Evolutionary conservation across 2,888 invertebrate genomes (phyloP).

Genomic region (Choreutis nemorana): DNA sequence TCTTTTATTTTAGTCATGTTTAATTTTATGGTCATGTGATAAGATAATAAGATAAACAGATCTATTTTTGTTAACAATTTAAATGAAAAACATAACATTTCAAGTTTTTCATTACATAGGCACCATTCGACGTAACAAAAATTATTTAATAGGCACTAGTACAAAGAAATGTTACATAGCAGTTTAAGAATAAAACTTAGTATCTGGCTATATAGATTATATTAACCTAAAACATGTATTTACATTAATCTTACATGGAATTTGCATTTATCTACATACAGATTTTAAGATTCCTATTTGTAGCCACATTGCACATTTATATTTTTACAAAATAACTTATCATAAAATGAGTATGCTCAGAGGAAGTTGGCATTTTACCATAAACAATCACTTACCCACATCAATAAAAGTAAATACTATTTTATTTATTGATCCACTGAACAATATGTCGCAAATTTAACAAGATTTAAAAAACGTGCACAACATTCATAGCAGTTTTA

Average conservation of each 20-base stretch:
- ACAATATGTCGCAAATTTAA: slow-evolving; percentile 16
- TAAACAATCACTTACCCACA: slow-evolving; percentile 14
- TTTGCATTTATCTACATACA: slow-evolving; percentile 45
- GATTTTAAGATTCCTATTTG: slow-evolving; percentile 36
- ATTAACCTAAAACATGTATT: slow-evolving; percentile 21
- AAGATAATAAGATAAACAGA: not conserved
- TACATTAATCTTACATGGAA: slow-evolving; percentile 38
- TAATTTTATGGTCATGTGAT: no score
- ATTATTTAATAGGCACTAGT: slow-evolving; percentile 1
- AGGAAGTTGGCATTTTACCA: slow-evolving; percentile 11
- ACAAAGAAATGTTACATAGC: slow-evolving; percentile 29
- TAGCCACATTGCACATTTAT: slow-evolving; percentile 47
- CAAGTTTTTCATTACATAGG: slow-evolving; percentile 8
- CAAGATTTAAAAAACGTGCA: no score
- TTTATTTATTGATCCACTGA: slow-evolving; percentile 11
- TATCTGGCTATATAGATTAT: slow-evolving; percentile 16
- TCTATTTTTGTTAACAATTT: not conserved
- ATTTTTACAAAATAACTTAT: slow-evolving; percentile 26
- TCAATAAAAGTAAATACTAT: slow-evolving; percentile 13
- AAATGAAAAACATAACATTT: not conserved
- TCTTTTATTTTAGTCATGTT: no score
- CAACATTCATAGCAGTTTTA: no score
- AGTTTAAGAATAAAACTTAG: slow-evolving; percentile 31
- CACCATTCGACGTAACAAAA: slow-evolving; percentile 12
- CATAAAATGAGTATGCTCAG: slow-evolving; percentile 32